Conservation (phyloP, 2,888 invertebrate species). For the Rhingia rostrata region DNA sequence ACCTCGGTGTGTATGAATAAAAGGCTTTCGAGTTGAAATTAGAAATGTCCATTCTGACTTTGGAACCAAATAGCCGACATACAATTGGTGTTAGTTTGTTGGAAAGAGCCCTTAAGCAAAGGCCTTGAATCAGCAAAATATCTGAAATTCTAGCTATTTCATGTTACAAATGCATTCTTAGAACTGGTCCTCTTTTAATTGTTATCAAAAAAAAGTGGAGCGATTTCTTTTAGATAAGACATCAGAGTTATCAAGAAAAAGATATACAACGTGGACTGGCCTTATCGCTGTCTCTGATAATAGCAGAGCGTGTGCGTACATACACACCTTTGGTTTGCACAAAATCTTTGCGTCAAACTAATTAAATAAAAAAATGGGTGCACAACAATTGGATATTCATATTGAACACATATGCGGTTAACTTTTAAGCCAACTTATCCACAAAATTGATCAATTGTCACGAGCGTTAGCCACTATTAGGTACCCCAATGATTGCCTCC, state of each 20-base stretch:
- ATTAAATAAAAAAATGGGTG: not conserved
- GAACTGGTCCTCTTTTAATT: not conserved
- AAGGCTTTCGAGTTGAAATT: too few species aligned
- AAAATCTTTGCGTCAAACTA: not conserved
- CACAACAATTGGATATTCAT: not conserved
- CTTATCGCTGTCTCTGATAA: conserved; percentile 8
- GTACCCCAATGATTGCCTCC: not conserved
- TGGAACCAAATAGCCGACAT: too few species aligned
- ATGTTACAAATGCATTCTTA: too few species aligned
- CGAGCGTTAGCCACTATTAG: conserved; percentile 1
- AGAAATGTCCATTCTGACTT: too few species aligned
- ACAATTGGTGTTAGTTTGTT: too few species aligned
- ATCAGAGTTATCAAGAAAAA: not conserved
- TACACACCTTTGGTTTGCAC: not conserved
- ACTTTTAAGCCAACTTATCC: not conserved
- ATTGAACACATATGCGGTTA: too few species aligned
- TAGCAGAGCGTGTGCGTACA: not conserved
- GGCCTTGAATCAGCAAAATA: too few species aligned
- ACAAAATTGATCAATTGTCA: not conserved
- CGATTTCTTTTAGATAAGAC: not conserved
- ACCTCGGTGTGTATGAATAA: too few species aligned
- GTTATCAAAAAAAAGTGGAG: not conserved
- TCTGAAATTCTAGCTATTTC: too few species aligned
- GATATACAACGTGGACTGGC: not conserved
- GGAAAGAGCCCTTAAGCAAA: too few species aligned